Evolutionary conservation across 2,113 vertebrate genomes (phyloP).

Genomic region (Sciurus niger): DNA sequence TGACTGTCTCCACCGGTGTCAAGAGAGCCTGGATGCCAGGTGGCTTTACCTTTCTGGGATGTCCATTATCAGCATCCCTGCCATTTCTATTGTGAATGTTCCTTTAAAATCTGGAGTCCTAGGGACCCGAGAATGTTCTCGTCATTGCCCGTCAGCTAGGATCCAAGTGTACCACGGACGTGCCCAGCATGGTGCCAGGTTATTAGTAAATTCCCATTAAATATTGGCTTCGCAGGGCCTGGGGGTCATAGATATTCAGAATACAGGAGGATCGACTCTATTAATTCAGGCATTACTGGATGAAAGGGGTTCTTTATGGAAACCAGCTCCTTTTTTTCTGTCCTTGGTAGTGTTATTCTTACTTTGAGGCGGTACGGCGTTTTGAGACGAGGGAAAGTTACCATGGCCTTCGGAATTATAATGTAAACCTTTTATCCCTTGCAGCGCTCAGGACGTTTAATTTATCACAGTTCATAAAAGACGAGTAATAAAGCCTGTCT

Average conservation of each 20-base stretch:
- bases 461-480: constrained; percentile 63
- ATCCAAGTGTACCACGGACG: neutral
- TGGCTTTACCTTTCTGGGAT: neutral
- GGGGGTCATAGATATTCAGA: neutral
- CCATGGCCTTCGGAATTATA: constrained; percentile 50
- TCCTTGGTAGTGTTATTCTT: constrained; percentile 48
- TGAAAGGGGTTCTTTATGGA: constrained; percentile 29
- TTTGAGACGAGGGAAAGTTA: constrained; percentile 51
- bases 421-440: constrained; percentile 74
- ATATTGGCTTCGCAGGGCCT: neutral
- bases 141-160: neutral
- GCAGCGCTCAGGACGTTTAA: constrained; percentile 69
- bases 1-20: neutral
- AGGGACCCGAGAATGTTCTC: neutral
- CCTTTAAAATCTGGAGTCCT: neutral
- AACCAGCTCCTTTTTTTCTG: neutral
- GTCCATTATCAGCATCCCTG: neutral
- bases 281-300: neutral
- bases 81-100: neutral
- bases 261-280: fast-evolving
- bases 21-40: neutral
- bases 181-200: neutral
- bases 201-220: neutral
- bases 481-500: constrained; percentile 63
- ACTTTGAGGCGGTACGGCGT: constrained; percentile 11